phyloP scores from a whole-genome alignment of 2,113 vertebrate genomes.

The Platichthys stellatus region DNA sequence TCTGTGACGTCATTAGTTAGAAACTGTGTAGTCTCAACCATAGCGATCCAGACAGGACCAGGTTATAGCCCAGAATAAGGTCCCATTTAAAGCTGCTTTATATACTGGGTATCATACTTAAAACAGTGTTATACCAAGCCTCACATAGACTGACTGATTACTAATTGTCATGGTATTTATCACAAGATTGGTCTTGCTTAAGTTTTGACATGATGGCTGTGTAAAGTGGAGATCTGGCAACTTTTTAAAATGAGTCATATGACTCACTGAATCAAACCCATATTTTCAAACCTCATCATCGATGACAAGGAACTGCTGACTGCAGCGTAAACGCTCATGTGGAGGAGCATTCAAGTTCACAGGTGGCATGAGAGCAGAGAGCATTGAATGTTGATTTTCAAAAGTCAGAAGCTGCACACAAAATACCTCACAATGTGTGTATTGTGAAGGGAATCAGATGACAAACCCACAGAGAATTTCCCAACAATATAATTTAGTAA shows the following conservation, averaged over 20 bases:
- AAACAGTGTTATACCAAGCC: not conserved
- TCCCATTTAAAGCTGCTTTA: not conserved
- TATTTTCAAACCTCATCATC: not conserved
- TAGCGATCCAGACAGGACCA: not conserved
- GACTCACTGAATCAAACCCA: not conserved
- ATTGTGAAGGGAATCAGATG: not conserved
- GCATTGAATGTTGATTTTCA: not conserved
- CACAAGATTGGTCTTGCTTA: not conserved
- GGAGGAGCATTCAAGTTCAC: not conserved
- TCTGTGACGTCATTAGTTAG: not conserved
- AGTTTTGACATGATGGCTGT: not conserved
- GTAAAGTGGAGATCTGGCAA: not conserved
- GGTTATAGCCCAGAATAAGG: not conserved
- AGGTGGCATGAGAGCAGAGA: not conserved
- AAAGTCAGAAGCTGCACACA: not conserved
- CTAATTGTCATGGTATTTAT: conserved; percentile 7
- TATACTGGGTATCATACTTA: not conserved
- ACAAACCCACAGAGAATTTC: not conserved
- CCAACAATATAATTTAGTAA: too few relatives aligned
- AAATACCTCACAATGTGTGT: not conserved
- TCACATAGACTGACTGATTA: not conserved
- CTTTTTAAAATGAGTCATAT: conserved; percentile 15
- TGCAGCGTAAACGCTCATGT: not conserved
- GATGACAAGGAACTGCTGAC: not conserved
- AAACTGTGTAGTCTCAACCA: conserved; percentile 1